Percentiles rank a stretch among this genome's conserved stretches.
These are phyloP conservation scores for Vireo altiloquus DNA, from an alignment of 2,113 vertebrate genomes.

Conservation along the genomic window DNA sequence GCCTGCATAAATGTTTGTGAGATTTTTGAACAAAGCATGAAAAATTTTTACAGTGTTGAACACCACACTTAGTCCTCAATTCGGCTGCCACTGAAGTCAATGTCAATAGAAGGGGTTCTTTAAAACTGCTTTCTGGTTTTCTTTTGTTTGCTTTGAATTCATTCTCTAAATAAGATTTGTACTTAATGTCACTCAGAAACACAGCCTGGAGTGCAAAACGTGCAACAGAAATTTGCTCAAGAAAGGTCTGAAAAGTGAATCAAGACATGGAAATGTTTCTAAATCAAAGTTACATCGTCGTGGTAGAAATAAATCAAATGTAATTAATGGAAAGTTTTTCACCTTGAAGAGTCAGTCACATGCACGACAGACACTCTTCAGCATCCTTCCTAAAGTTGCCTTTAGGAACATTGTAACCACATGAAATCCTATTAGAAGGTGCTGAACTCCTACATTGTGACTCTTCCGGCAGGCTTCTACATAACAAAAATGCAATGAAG, in stretches of 20 bases:
- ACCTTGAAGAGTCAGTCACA: not conserved
- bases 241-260: not conserved
- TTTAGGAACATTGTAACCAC: not conserved
- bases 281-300: not conserved
- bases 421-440: constrained; percentile 32
- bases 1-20: not conserved
- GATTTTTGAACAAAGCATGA: not conserved
- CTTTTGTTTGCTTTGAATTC: not conserved
- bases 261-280: not conserved
- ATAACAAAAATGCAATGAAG: constrained; percentile 56
- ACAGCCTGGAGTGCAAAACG: not conserved
- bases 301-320: not conserved
- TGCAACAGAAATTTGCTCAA: not conserved
- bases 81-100: not conserved
- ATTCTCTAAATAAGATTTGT: not conserved
- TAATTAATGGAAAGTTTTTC: not conserved
- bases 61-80: not conserved
- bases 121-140: not conserved
- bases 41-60: not conserved
- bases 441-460: constrained; percentile 44
- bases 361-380: not conserved
- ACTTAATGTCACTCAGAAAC: not conserved
- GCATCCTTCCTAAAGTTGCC: not conserved
- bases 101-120: not conserved
- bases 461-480: constrained; percentile 33